Conservation (phyloP, 64 coral and sea anemone genomes). For the Montipora sp. region DNA sequence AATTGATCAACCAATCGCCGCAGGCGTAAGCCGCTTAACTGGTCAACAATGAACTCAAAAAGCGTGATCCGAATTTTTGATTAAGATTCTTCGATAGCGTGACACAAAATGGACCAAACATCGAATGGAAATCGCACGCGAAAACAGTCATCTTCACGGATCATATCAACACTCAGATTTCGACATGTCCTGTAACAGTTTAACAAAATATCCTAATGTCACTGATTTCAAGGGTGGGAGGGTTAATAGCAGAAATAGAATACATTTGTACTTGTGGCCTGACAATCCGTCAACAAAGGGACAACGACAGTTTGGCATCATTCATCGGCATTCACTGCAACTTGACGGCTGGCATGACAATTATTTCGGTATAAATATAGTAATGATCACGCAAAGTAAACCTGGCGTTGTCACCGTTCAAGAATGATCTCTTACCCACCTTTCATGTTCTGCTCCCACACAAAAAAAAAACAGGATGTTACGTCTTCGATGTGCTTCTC, state of each 20-base stretch:
- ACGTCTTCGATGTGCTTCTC: background rate
- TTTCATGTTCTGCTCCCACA: background rate
- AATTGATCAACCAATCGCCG: conserved; percentile 8
- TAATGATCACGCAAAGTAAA: conserved; percentile 44
- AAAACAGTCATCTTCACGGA: background rate
- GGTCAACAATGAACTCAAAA: conserved; percentile 5
- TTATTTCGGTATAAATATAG: conserved; percentile 26
- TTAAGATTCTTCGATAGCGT: conserved; percentile 12
- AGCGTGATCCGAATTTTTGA: conserved; percentile 35
- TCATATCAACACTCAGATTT: background rate
- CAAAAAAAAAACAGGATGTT: conserved; percentile 5
- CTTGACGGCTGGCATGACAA: background rate
- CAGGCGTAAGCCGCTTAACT: background rate
- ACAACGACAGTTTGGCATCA: background rate
- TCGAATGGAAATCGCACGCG: background rate
- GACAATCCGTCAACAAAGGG: background rate
- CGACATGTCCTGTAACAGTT: background rate
- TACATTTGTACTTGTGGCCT: background rate
- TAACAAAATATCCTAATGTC: background rate
- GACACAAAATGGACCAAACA: conserved; percentile 13
- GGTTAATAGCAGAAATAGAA: background rate
- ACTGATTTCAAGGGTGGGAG: background rate
- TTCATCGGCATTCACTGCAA: background rate
- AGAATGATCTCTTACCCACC: background rate
- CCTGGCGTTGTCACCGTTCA: background rate